A percentile compares a stretch with the other conserved stretches of the same genome.
Conservation (phyloP, 2,888 invertebrate genomes). For the Clunio marinus region DNA sequence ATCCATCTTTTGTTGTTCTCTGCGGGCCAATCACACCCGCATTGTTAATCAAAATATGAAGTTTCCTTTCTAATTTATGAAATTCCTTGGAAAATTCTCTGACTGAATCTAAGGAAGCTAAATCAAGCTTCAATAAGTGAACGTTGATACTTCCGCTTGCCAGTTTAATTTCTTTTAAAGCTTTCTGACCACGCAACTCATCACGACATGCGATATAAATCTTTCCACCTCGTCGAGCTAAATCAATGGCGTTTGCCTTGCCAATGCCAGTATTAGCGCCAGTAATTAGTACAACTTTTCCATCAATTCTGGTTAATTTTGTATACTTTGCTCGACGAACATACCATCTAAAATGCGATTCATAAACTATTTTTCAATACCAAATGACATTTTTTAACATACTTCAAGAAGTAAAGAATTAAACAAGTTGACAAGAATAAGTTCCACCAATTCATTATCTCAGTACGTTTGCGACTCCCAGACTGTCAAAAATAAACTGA, state of each 20-base stretch:
- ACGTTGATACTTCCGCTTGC: conserved; percentile 71
- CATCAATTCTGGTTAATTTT: conserved; percentile 54
- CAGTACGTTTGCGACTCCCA: too few relatives aligned
- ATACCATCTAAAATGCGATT: too few relatives aligned
- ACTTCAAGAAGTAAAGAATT: too few relatives aligned
- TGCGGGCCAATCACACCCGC: conserved; percentile 55
- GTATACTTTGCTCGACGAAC: too few relatives aligned
- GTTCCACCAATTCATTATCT: too few relatives aligned
- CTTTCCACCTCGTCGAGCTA: conserved; percentile 70
- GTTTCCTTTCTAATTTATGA: conserved; percentile 50
- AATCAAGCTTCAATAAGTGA: conserved; percentile 56
- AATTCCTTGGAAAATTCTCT: conserved; percentile 58
- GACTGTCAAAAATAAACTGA: too few relatives aligned
- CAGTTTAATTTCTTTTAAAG: conserved; percentile 63
- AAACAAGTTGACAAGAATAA: too few relatives aligned
- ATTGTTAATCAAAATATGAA: conserved; percentile 58
- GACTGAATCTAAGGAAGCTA: conserved; percentile 55
- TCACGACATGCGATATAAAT: conserved; percentile 85
- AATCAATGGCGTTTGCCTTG: conserved; percentile 64
- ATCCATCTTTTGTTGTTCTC: conserved; percentile 53
- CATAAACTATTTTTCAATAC: too few relatives aligned
- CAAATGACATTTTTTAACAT: too few relatives aligned
- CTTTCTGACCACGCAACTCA: conserved; percentile 67
- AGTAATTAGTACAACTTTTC: conserved; percentile 69
- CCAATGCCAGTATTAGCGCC: conserved; percentile 82